Evolutionary conservation across 2,888 invertebrate genomes (phyloP), one percentile per base, ranked within the genome.

Genomic region (Phortica okadai): DNA sequence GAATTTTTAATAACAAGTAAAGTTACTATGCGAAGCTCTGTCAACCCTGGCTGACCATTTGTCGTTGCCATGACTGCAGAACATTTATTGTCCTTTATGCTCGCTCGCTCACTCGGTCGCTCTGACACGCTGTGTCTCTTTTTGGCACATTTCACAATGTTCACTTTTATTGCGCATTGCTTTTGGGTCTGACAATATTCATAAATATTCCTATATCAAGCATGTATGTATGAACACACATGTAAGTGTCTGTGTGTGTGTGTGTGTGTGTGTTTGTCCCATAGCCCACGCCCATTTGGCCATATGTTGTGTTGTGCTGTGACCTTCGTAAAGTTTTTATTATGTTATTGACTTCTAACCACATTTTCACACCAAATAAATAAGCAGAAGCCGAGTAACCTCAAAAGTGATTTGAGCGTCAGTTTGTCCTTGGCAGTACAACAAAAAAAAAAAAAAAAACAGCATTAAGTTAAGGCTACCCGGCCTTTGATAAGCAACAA

Each of bases 311-410:
- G 56, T 74, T 67, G 50, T 74, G 74, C 58, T 33, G 82, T 77
- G 88, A 85, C 88, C 85, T 85, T 85, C 85, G 75, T 79, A 78
- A 80, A 78, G 85, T 80, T 86, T 84, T 87, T 82, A 84, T 86
- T 81, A 83, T 84, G 84, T 81, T 86, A 85, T 88, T 86, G 88
- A 88, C 85, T 85, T 81, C 87, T 80, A 85, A 79, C 85, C 88
- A 88, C 84, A 85, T 82, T 85, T 88, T 85, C 83, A 79, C 87
- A 85, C 85, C 85, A 80, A 78, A 84, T 77, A 80, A 76, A 80
- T 74, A 76, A 79, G 67, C 62, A 74, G 41, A 10, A 62, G 25
- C 62, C 50, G 50, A 50, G 50, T 50, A 73, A 58, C 59, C 73
- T 59, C 44, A 62, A 64, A 62, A 25, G 14, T 1, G 67, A 16